Evolutionary conservation across 2,888 invertebrate genomes (phyloP).

Genomic region (Cordilura impudica): DNA sequence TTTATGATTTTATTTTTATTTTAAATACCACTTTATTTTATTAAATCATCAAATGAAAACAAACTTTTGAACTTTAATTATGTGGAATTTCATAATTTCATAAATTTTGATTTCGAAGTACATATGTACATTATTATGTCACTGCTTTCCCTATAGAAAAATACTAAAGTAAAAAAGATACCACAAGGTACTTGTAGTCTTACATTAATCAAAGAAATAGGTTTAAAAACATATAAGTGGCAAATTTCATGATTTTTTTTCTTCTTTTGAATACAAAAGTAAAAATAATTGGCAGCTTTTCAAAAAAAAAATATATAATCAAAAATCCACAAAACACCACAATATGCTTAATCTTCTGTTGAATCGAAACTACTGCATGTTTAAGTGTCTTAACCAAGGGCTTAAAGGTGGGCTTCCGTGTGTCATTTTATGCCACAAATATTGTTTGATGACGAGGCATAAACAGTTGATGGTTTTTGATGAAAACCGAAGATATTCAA

Average conservation of each 20-base stretch:
- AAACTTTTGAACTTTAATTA: conserved; percentile 17
- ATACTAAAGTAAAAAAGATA: background rate
- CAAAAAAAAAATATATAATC: background rate
- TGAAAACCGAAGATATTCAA: conserved; percentile 32
- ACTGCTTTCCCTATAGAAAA: conserved; percentile 40
- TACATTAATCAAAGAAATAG: conserved; percentile 28
- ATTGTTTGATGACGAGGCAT: conserved; percentile 48
- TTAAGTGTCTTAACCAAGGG: conserved; percentile 51
- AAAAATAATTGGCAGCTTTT: conserved; percentile 50
- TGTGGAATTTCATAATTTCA: conserved; percentile 20
- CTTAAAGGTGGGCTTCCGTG: conserved; percentile 55
- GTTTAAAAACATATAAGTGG: conserved; percentile 37
- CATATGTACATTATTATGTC: conserved; percentile 36
- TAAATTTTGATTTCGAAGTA: conserved; percentile 7
- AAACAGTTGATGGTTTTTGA: conserved; percentile 25
- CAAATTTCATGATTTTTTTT: conserved; percentile 46
- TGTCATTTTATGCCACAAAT: conserved; percentile 48
- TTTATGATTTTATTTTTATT: background rate
- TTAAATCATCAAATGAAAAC: background rate
- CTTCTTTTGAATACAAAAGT: conserved; percentile 8
- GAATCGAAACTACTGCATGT: conserved; percentile 27
- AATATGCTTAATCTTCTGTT: conserved; percentile 9
- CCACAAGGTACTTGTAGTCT: conserved; percentile 5
- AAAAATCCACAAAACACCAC: background rate
- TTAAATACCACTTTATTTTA: background rate